Evolutionary conservation across 37 sponge, comb jelly and placozoan genomes (phyloP).

Genomic region (Crambe crambe): DNA sequence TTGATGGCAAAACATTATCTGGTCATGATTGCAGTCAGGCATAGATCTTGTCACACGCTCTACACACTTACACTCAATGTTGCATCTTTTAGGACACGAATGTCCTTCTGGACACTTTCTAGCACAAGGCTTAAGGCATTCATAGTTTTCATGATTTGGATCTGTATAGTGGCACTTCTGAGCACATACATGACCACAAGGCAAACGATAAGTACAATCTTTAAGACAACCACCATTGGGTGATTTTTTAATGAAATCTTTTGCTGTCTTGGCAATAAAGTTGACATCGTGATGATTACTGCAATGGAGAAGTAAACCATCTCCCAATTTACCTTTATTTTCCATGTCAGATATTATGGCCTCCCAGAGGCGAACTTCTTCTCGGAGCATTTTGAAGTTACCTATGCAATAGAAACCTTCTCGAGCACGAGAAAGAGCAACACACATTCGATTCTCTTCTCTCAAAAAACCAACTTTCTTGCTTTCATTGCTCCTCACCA

Average conservation of each 20-base stretch:
- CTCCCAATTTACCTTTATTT: constrained; percentile 34
- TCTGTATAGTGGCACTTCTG: constrained; percentile 60
- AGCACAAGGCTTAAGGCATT: constrained; percentile 61
- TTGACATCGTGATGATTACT: constrained; percentile 68
- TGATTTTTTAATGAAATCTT: constrained; percentile 55
- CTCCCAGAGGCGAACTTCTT: constrained; percentile 61
- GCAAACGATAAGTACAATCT: constrained; percentile 50
- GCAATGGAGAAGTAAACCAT: constrained; percentile 66
- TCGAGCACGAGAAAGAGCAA: constrained; percentile 91
- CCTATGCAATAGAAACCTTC: constrained; percentile 91
- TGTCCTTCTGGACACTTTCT: constrained; percentile 36
- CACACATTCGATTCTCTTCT: constrained; percentile 87
- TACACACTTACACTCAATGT: constrained; percentile 22
- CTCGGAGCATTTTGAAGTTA: constrained; percentile 72
- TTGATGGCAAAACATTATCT: constrained; percentile 39
- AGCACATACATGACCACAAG: constrained; percentile 78
- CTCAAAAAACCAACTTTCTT: constrained; percentile 78
- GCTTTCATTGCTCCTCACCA: constrained; percentile 73
- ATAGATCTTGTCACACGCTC: constrained; percentile 22
- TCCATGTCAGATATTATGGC: constrained; percentile 54
- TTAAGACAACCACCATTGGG: constrained; percentile 77
- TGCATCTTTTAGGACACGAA: constrained; percentile 31
- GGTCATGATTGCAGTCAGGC: constrained; percentile 47
- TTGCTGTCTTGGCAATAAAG: constrained; percentile 14
- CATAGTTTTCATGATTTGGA: constrained; percentile 57